These are phyloP conservation scores for Patella ulyssiponensis DNA, from an alignment of 2,888 invertebrate genomes.

Conservation along the genomic window DNA sequence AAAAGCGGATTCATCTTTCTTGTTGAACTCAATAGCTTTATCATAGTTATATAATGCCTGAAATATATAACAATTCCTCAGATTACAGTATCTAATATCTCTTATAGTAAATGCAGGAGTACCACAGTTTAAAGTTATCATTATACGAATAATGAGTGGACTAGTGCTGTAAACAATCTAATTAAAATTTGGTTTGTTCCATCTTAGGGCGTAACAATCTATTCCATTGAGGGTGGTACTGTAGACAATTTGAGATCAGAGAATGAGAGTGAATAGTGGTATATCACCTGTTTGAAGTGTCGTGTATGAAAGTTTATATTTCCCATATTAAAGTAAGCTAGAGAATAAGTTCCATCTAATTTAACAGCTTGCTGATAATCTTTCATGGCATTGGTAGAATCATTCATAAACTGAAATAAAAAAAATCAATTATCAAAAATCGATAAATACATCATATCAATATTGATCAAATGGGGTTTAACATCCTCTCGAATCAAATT, in stretches of 20 bases:
- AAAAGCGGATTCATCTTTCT: conserved; percentile 68
- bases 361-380: conserved; percentile 70
- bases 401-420: conserved; percentile 68
- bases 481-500: too few relatives aligned
- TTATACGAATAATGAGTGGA: too few relatives aligned
- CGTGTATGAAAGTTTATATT: conserved; percentile 70
- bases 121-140: too few relatives aligned
- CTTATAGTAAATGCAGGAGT: too few relatives aligned
- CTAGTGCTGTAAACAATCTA: too few relatives aligned
- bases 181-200: too few relatives aligned
- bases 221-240: too few relatives aligned
- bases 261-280: neutral
- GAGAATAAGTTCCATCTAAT: conserved; percentile 65
- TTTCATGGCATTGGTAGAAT: conserved; percentile 69
- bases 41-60: conserved; percentile 69
- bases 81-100: neutral
- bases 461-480: neutral
- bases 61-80: conserved; percentile 25
- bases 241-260: too few relatives aligned
- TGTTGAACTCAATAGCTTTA: conserved; percentile 61
- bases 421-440: conserved; percentile 1
- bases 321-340: conserved; percentile 72
- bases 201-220: too few relatives aligned
- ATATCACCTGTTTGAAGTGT: conserved; percentile 67
- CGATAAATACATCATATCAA: neutral